Evolutionary conservation across 2,113 vertebrate species (phyloP).

Genomic region (Hipposideros armiger): DNA sequence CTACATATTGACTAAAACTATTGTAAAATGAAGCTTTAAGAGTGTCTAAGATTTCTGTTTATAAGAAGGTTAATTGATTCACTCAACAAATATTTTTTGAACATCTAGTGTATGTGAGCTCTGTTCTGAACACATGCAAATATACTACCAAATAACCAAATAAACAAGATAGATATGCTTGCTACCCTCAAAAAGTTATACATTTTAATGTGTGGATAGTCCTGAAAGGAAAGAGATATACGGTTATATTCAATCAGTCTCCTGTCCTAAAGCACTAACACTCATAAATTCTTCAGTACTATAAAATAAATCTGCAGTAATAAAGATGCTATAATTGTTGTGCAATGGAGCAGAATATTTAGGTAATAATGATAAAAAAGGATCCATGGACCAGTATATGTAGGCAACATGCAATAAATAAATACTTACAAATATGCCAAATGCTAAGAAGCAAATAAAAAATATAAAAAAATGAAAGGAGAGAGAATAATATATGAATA

Average conservation of each 20-base stretch:
- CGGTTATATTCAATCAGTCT: not conserved
- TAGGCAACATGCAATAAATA: not conserved
- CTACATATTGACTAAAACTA: not conserved
- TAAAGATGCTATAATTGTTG: not conserved
- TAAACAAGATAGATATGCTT: not conserved
- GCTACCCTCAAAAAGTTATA: not conserved
- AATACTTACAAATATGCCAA: not conserved
- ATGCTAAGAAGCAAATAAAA: not conserved
- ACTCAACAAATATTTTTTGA: not conserved
- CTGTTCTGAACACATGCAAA: not conserved
- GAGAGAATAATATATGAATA: not conserved
- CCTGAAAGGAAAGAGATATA: not conserved
- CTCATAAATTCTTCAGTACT: not conserved
- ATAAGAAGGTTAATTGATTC: not conserved
- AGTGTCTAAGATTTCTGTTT: not conserved
- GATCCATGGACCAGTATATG: not conserved
- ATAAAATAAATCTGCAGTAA: not conserved
- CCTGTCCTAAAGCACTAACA: not conserved
- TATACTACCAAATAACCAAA: not conserved
- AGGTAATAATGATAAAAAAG: not conserved
- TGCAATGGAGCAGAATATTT: not conserved
- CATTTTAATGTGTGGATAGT: not conserved
- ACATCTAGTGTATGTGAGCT: not conserved
- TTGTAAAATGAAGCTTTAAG: not conserved
- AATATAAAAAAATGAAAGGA: not conserved